Evolutionary conservation across 1,140 invertebrate species (phyloP).

Genomic region (Pogonomyrmex barbatus): DNA sequence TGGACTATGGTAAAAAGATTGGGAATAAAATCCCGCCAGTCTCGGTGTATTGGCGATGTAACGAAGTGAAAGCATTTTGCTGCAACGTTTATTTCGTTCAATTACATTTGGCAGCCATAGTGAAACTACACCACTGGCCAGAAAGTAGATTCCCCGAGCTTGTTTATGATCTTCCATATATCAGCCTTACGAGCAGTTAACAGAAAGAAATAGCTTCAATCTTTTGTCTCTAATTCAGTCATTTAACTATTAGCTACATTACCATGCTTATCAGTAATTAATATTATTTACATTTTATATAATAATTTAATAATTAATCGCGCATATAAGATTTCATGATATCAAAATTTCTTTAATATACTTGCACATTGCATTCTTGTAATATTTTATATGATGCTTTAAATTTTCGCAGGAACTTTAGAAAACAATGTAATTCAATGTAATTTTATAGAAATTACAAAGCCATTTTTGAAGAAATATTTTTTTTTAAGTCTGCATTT

Average conservation of each 20-base stretch:
- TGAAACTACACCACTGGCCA: constrained; percentile 55
- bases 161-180: constrained; percentile 72
- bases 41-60: constrained; percentile 26
- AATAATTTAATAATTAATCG: neutral
- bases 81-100: constrained; percentile 74
- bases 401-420: neutral
- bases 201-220: constrained; percentile 75
- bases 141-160: constrained; percentile 58
- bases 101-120: constrained; percentile 75
- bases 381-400: neutral
- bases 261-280: neutral
- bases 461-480: neutral
- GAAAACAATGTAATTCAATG: neutral
- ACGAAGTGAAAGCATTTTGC: constrained; percentile 70
- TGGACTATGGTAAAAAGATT: constrained; percentile 19
- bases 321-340: neutral
- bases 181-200: constrained; percentile 75
- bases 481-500: neutral
- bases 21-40: constrained; percentile 26
- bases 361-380: neutral
- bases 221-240: constrained; percentile 74
- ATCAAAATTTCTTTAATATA: neutral
- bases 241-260: constrained; percentile 66
- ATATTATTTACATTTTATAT: constrained; percentile 11
- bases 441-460: neutral